phyloP scores from a whole-genome alignment of 35 echinoderm and acorn worm genomes.

The Heliocidaris tuberculata region DNA sequence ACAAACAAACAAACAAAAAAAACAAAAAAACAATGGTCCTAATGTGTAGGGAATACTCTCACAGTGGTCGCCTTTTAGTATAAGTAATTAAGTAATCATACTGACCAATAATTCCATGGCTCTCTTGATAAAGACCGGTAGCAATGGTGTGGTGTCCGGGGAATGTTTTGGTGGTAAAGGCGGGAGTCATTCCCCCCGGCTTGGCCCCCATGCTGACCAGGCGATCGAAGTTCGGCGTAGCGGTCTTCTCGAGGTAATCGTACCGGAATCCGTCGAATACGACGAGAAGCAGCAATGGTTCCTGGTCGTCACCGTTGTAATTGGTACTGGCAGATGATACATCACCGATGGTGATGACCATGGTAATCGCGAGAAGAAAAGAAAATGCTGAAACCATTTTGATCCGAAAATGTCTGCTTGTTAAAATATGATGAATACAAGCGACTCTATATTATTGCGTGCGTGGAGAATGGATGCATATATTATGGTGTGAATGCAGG shows the following conservation, averaged over 20 bases:
- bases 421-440: no score
- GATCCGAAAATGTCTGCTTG: background rate
- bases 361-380: background rate
- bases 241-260: constrained; percentile 38
- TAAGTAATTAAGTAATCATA: background rate
- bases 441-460: no score
- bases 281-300: constrained; percentile 26
- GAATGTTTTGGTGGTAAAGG: constrained; percentile 54
- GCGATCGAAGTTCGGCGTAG: constrained; percentile 48
- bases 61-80: no score
- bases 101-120: constrained; percentile 50
- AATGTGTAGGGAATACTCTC: no score
- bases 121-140: constrained; percentile 49
- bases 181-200: background rate
- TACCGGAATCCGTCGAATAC: constrained; percentile 53
- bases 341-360: background rate
- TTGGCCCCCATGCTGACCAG: background rate
- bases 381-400: background rate
- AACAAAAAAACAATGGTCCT: no score
- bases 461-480: no score
- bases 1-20: no score
- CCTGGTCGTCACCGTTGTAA: background rate
- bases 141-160: constrained; percentile 43
- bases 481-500: no score
- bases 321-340: background rate